A percentile compares a stretch with the other conserved stretches of the same genome.
Evolutionary conservation across 2,113 vertebrate genomes (phyloP).

Genomic region (Salvator merianae): DNA sequence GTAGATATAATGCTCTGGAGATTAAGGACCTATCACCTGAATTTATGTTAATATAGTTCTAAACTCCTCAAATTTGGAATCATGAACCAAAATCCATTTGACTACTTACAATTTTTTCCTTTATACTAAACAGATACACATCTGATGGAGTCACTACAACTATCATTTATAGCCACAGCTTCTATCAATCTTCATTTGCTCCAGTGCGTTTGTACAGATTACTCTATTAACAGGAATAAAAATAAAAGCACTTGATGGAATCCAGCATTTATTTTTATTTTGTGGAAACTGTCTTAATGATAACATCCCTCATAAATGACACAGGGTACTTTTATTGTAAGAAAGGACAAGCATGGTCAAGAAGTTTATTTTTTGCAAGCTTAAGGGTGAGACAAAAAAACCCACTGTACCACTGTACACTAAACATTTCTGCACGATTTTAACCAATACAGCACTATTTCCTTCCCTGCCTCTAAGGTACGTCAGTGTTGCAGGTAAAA

Average conservation of each 20-base stretch:
- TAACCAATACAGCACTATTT: background rate
- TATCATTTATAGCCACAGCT: background rate
- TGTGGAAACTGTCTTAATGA: slow-evolving; percentile 20
- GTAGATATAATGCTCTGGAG: background rate
- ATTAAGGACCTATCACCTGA: background rate
- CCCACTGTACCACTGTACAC: background rate
- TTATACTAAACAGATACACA: background rate
- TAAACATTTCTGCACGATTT: background rate
- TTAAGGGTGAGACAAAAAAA: background rate
- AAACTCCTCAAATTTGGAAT: slow-evolving; percentile 17
- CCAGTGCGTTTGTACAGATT: background rate
- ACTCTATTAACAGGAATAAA: background rate
- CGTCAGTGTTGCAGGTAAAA: slow-evolving; percentile 9
- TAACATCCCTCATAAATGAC: slow-evolving; percentile 36
- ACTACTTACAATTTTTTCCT: slow-evolving; percentile 9
- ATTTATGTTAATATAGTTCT: background rate
- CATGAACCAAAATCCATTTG: slow-evolving; percentile 7
- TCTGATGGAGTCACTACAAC: too few relatives aligned
- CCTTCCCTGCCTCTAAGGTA: background rate
- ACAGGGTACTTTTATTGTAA: slow-evolving; percentile 16
- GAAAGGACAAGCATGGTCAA: slow-evolving; percentile 33
- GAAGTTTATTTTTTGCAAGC: slow-evolving; percentile 7
- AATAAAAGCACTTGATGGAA: background rate
- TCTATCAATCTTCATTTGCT: background rate
- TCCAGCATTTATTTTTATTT: background rate